These are phyloP conservation scores for Tympanoctomys barrerae DNA, from an alignment of 2,797 vertebrate genomes.

Conservation along the genomic window DNA sequence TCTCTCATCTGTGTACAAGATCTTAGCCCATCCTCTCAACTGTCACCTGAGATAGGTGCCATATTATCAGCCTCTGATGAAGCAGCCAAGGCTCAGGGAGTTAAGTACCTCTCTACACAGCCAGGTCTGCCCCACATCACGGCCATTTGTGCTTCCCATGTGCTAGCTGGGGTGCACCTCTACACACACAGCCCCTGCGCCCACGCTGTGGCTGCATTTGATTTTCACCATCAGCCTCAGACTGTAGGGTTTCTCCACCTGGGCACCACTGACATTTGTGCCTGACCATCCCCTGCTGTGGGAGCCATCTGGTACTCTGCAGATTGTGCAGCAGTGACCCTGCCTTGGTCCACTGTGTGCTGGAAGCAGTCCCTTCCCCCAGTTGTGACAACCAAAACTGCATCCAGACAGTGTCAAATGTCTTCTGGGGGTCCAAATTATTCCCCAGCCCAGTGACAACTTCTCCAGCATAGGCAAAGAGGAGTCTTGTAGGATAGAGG, in stretches of 20 bases:
- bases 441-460: not conserved
- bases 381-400: not conserved
- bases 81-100: not conserved
- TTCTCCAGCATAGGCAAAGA: not conserved
- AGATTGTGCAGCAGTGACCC: not conserved
- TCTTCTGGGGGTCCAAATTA: not conserved
- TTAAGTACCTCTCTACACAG: slow-evolving; percentile 53
- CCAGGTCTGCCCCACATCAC: not conserved
- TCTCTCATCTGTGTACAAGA: not conserved
- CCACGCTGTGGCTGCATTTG: not conserved
- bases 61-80: not conserved
- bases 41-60: not conserved
- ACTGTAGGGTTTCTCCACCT: not conserved
- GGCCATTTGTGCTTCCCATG: not conserved
- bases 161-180: not conserved
- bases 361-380: not conserved
- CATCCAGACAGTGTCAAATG: not conserved
- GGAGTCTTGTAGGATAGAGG: not conserved
- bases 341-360: not conserved
- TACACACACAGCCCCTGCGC: not conserved
- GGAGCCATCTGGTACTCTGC: too few relatives aligned
- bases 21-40: not conserved
- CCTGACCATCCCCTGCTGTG: not conserved
- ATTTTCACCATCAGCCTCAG: not conserved
- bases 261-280: not conserved